Base-by-base conservation (phyloP, 2,113 vertebrate species). In the Melanotaenia duboulayi region DNA sequence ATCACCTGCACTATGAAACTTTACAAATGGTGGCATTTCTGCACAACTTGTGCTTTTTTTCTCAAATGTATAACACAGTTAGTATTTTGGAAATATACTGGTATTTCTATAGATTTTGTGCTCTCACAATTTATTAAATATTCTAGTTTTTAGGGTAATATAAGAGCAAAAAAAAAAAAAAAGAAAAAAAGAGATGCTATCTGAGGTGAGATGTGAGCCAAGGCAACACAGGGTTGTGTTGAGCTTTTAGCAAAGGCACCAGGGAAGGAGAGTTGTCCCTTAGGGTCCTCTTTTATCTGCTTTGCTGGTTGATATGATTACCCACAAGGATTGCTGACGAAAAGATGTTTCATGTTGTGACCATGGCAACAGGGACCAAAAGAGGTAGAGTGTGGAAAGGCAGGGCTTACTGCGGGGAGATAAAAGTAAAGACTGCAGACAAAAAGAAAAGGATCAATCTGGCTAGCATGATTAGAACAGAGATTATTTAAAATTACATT, bases 341-440 rank as follows among this genome's bases (percentile, higher is more conserved):
- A 68, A 68, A 77, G 73, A 68, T 70, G 80, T 56, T 86, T 76
- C 66, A 71, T 62, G 69, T 80, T 73, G 89, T 54, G 74, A 20
- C 94, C 92, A 91, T 94, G 84, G 91, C 82, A 94, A 93, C 94
- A 25, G 84, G 78, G 68, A 55, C 89, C 81, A 55, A 50, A 79
- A 67, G 50, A 48, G 71, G 61, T 5, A 28, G 79, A 52, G 76
- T 68, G 11, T 16, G 39, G 57, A 62, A 64, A 71, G 25, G 56
- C 48, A 19, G 58, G 46, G 60, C 25, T 2, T 58, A 25, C 40
- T 0, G 22, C 23, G 42, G 2, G 17, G 49, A 74, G 73, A 72
- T 61, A 49, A 72, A 46, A 54, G 37, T 42, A 32, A 64, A 59
- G 44, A 57, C 67, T 55, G 61, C 24, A 35, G 32, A 58, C 44